Conservation (phyloP, 2,888 invertebrate species). For the Xylota sylvarum region DNA sequence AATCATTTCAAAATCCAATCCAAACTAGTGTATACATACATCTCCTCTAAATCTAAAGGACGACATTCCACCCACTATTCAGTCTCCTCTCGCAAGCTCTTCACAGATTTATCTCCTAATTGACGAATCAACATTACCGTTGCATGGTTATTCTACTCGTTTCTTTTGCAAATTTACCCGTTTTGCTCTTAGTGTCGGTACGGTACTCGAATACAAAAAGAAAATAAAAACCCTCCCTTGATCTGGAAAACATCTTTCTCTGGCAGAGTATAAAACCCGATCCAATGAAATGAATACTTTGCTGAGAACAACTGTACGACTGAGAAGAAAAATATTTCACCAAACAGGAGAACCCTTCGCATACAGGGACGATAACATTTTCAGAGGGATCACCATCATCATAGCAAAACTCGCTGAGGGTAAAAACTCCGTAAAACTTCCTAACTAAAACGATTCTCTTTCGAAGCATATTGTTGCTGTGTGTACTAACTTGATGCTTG, state of each 20-base stretch:
- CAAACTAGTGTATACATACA: constrained; percentile 7
- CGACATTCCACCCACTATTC: constrained; percentile 5
- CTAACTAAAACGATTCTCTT: constrained; percentile 69
- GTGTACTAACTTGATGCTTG: constrained; percentile 38
- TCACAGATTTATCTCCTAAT: constrained; percentile 62
- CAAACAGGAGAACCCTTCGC: constrained; percentile 55
- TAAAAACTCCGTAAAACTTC: constrained; percentile 60
- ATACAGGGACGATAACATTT: constrained; percentile 11
- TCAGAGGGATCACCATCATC: constrained; percentile 33
- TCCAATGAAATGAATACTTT: constrained; percentile 53
- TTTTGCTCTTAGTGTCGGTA: constrained; percentile 34
- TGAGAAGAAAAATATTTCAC: constrained; percentile 56
- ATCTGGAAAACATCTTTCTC: constrained; percentile 55
- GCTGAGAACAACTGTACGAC: constrained; percentile 18
- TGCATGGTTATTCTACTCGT: constrained; percentile 48
- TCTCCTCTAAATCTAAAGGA: constrained; percentile 26
- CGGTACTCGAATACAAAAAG: constrained; percentile 34
- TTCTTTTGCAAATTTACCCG: constrained; percentile 51
- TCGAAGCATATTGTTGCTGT: constrained; percentile 61
- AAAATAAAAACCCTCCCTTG: constrained; percentile 36
- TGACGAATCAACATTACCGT: constrained; percentile 70
- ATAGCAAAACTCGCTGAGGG: constrained; percentile 4
- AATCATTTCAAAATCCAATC: constrained; percentile 19
- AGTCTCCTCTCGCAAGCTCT: constrained; percentile 47
- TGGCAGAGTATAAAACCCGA: constrained; percentile 54